phyloP scores from a whole-genome alignment of 2,113 vertebrate genomes.

The Thymallus thymallus region DNA sequence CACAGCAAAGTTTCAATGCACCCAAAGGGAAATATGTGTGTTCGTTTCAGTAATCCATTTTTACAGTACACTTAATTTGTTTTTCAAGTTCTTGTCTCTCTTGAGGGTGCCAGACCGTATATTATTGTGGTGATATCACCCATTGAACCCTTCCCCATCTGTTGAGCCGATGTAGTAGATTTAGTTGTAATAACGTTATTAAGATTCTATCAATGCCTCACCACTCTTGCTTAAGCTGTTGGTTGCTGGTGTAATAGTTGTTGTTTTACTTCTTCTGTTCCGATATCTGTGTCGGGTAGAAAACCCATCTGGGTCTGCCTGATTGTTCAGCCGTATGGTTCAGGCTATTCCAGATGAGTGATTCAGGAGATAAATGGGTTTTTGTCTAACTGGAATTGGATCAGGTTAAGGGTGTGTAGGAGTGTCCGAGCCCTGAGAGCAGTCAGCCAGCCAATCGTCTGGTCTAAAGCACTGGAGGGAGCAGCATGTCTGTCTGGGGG shows the following conservation, averaged over 20 bases:
- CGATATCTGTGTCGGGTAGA: slow-evolving; percentile 21
- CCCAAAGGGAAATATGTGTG: too few species aligned
- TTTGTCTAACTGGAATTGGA: slow-evolving; percentile 1
- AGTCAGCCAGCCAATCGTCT: slow-evolving; percentile 17
- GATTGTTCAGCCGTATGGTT: slow-evolving; percentile 4
- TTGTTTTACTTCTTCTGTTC: slow-evolving; percentile 39
- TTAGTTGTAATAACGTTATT: slow-evolving; percentile 22
- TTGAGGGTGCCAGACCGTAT: neutral
- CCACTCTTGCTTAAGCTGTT: slow-evolving; percentile 28
- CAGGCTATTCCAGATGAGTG: slow-evolving; percentile 8
- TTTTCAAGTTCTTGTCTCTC: neutral
- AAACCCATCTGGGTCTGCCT: neutral
- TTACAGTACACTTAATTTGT: neutral
- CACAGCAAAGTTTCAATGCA: too few species aligned
- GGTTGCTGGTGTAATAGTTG: slow-evolving; percentile 30
- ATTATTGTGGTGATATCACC: slow-evolving; percentile 1
- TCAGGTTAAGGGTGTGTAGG: slow-evolving; percentile 20
- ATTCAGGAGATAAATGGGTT: slow-evolving; percentile 12
- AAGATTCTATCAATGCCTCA: slow-evolving; percentile 36
- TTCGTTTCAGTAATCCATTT: slow-evolving; percentile 8
- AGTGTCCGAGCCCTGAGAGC: slow-evolving; percentile 32
- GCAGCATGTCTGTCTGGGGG: slow-evolving; percentile 29
- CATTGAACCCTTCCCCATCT: slow-evolving; percentile 9
- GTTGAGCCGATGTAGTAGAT: slow-evolving; percentile 3
- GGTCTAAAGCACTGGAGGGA: slow-evolving; percentile 28